Percentiles rank a stretch among this genome's conserved stretches.
Evolutionary conservation across 2,888 invertebrate species (phyloP).

Genomic region (Acanthosepion esculentum): DNA sequence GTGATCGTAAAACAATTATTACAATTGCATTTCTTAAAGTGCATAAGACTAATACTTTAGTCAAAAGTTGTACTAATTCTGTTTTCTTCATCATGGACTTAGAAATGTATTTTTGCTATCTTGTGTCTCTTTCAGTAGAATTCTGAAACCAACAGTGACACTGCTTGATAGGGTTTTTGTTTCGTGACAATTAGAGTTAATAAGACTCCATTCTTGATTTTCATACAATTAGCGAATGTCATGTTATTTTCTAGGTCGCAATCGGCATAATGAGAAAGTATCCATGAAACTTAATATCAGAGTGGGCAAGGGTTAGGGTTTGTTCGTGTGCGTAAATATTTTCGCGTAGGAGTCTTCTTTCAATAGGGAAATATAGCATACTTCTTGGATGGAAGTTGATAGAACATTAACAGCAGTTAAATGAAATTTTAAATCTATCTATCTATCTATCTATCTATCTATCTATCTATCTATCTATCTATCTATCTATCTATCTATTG

Average conservation of each 20-base stretch:
- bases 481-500: too few species aligned
- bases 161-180: background rate
- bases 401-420: too few species aligned
- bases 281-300: background rate
- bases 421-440: too few species aligned
- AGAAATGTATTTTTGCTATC: background rate
- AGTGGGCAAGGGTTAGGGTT: background rate
- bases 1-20: too few species aligned
- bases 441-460: too few species aligned
- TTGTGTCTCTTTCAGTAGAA: background rate
- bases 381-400: too few species aligned
- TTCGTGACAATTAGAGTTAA: background rate
- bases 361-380: too few species aligned
- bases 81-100: background rate
- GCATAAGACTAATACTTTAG: background rate
- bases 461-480: too few species aligned
- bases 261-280: background rate
- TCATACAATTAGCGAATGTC: background rate
- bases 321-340: background rate
- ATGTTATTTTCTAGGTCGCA: background rate
- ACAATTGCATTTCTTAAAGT: too few species aligned
- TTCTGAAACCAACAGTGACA: background rate
- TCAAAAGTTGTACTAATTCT: background rate
- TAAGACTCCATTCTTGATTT: background rate
- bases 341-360: too few species aligned